phyloP scores from a whole-genome alignment of 1,140 invertebrate genomes.

The Drosophila dunni region DNA sequence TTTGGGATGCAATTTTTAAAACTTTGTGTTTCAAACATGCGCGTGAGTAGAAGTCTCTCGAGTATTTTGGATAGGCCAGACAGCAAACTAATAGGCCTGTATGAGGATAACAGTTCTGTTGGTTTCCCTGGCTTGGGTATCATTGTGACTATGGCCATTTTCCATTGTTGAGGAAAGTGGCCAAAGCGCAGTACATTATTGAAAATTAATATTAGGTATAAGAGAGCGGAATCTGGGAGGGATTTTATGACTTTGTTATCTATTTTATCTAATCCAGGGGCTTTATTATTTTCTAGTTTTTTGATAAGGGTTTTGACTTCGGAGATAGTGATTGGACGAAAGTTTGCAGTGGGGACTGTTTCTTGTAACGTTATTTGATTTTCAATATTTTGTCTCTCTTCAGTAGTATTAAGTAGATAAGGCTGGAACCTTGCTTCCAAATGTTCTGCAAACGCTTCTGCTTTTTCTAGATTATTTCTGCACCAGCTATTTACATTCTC shows the following conservation, averaged over 20 bases:
- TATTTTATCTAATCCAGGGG: constrained; percentile 6
- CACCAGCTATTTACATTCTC: too few species aligned
- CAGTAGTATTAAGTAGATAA: background rate
- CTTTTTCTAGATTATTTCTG: too few species aligned
- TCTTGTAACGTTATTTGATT: background rate
- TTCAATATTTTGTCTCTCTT: background rate
- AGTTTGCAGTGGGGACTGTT: background rate
- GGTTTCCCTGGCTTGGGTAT: constrained; percentile 22
- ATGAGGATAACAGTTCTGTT: background rate
- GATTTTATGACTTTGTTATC: constrained; percentile 1
- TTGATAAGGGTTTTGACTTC: constrained; percentile 7
- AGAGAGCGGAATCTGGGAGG: background rate
- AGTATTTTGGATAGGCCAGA: constrained; percentile 8
- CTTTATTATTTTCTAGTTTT: background rate
- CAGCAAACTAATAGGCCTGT: constrained; percentile 13
- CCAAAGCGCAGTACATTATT: background rate
- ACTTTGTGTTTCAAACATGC: background rate
- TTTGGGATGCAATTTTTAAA: background rate
- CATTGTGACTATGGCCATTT: constrained; percentile 5
- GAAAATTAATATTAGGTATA: constrained; percentile 6
- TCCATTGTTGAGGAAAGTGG: constrained; percentile 12
- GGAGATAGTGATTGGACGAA: background rate
- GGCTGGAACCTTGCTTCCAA: too few species aligned
- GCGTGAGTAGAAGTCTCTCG: background rate
- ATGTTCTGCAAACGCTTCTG: too few species aligned